phyloP scores from a whole-genome alignment of 2,113 vertebrate species.

The Himantopus leucocephalus region DNA sequence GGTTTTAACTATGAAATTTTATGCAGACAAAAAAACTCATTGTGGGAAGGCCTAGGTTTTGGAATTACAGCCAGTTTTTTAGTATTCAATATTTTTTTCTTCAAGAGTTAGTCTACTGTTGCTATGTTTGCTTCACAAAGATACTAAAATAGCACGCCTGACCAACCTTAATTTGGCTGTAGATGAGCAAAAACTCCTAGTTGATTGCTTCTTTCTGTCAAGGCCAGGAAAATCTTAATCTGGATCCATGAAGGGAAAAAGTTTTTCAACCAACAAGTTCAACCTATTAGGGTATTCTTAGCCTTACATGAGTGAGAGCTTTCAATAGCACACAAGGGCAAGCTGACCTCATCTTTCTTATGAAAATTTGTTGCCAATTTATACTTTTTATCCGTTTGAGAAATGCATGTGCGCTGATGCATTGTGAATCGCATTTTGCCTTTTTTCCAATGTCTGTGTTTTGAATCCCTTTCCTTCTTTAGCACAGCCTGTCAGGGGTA shows the following conservation, averaged over 20 bases:
- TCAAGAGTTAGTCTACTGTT: not conserved
- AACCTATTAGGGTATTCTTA: not conserved
- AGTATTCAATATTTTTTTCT: not conserved
- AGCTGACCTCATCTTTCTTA: not conserved
- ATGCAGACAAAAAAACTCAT: not conserved
- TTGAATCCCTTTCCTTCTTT: not conserved
- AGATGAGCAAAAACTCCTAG: not conserved
- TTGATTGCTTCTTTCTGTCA: constrained; percentile 35
- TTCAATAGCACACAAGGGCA: not conserved
- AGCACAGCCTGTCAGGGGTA: not conserved
- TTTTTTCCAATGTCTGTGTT: not conserved
- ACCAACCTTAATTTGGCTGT: not conserved
- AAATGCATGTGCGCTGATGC: not conserved
- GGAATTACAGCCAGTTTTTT: not conserved
- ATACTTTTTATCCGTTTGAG: not conserved
- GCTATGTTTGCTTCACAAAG: not conserved
- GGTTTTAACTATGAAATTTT: not conserved
- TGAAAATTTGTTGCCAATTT: not conserved
- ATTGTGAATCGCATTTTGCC: not conserved
- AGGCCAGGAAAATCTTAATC: constrained; percentile 17
- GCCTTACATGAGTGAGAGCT: not conserved
- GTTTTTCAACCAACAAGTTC: not conserved
- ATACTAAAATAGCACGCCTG: not conserved
- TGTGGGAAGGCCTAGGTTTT: not conserved
- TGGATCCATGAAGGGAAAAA: not conserved